These are phyloP conservation scores for Bungarus multicinctus DNA, from an alignment of 2,113 vertebrate species.

Conservation along the genomic window DNA sequence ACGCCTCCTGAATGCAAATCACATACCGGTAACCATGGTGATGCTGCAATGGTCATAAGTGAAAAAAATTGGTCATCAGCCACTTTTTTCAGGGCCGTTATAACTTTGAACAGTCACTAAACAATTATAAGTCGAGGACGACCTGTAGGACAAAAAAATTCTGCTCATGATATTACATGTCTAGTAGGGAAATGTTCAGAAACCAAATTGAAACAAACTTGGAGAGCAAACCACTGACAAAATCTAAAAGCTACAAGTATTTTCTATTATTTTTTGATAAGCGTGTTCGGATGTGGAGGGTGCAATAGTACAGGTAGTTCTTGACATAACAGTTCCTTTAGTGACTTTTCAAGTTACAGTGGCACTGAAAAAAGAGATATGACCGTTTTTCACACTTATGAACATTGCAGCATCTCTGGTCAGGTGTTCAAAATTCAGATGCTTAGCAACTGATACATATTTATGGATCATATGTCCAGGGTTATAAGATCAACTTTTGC, in stretches of 20 bases:
- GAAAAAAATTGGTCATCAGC: too few relatives aligned
- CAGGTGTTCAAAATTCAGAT: background rate
- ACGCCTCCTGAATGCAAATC: too few relatives aligned
- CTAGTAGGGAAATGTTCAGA: background rate
- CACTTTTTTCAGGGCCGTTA: too few relatives aligned
- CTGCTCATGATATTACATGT: background rate
- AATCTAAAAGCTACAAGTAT: background rate
- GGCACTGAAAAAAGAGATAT: background rate
- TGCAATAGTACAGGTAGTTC: background rate
- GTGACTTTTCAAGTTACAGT: background rate
- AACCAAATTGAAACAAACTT: background rate
- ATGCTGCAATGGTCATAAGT: too few relatives aligned
- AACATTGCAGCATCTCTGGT: background rate
- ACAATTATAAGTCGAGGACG: too few relatives aligned
- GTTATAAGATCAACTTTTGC: background rate
- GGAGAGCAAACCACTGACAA: background rate
- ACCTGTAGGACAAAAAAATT: background rate
- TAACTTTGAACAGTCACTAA: too few relatives aligned
- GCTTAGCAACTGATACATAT: background rate
- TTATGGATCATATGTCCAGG: background rate
- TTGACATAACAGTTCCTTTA: background rate
- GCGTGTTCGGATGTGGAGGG: background rate
- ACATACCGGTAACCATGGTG: too few relatives aligned
- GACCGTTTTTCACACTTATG: background rate
- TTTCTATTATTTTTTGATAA: background rate